Base-by-base conservation (phyloP, 92 coral and sea anemone genomes). In the Desmophyllum pertusum region DNA sequence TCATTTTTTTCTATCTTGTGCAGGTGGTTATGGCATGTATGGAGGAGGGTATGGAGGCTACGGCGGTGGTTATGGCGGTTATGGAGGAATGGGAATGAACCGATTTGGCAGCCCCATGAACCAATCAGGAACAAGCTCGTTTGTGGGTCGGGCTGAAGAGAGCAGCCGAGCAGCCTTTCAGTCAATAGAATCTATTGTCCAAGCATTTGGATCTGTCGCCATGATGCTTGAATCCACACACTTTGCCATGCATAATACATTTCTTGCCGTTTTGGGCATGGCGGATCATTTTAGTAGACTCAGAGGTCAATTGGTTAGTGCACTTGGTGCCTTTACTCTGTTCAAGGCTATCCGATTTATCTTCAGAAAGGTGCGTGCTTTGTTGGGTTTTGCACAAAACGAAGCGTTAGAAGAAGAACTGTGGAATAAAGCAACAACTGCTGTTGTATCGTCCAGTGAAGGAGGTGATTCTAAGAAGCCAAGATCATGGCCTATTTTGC, bases 191-290 rank as follows among this genome's bases (percentile, higher is more conserved):
- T 92, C 99, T 21, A 92, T 96, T 39, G 99, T 96, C 38, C 99
- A 96, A 48, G 99, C 99, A 5, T 96, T 96, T 91, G 99, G 99
- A 31, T 96, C 99, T 15, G 91, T 96, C 43, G 95, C 99, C 2
- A 96, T 94, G 99, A 96, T 96, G 99, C 72, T 96, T 64, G 99
- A 96, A 40, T 96, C 99, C 61, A 96, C 99, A 0, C 98, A 94
- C 76, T 96, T 96, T 92, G 99, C 99, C 18, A 93, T 96, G 80
- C 88, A 81, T 15, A 96, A 93, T 73, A 88, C 99, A 29, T 96
- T 96, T 77, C 78, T 91, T 64, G 99, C 99, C 36, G 99, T 96
- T 43, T 84, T 96, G 41, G 95, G 99, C 25, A 97, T 96, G 27
- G 99, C 99, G 2, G 98, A 96, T 82, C 98, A 96, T 77, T 96